A percentile compares a stretch with the other conserved stretches of the same genome.
phyloP scores from a whole-genome alignment of 2,113 vertebrate genomes.

The Thamnophis sirtalis region DNA sequence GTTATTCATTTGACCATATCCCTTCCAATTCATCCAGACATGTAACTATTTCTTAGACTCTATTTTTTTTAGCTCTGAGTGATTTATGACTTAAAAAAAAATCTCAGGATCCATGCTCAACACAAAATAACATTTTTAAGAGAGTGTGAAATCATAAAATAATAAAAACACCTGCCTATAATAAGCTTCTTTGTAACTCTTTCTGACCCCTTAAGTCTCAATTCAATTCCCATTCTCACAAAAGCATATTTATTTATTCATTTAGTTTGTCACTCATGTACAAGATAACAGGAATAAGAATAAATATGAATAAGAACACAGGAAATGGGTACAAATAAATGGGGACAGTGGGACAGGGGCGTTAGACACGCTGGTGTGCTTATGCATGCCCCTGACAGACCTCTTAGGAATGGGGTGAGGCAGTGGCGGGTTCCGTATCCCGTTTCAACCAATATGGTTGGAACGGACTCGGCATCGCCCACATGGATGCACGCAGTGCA shows the following conservation, averaged over 20 bases:
- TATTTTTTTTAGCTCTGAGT: background rate
- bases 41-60: background rate
- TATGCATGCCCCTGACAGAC: no score
- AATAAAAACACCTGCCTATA: background rate
- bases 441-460: no score
- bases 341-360: no score
- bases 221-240: background rate
- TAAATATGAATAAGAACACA: no score
- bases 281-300: no score
- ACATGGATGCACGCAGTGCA: no score
- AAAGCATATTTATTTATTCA: background rate
- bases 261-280: no score
- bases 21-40: background rate
- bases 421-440: no score
- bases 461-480: no score
- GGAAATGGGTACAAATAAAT: no score
- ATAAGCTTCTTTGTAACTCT: background rate
- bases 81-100: background rate
- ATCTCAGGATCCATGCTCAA: background rate
- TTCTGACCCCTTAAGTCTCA: background rate
- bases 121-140: background rate
- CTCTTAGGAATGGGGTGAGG: no score
- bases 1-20: background rate
- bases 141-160: background rate
- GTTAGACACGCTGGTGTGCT: no score